These are phyloP conservation scores for Hydra vulgaris DNA, from an alignment of 30 jellyfish, hydroid and myxozoan species.

Conservation along the genomic window DNA sequence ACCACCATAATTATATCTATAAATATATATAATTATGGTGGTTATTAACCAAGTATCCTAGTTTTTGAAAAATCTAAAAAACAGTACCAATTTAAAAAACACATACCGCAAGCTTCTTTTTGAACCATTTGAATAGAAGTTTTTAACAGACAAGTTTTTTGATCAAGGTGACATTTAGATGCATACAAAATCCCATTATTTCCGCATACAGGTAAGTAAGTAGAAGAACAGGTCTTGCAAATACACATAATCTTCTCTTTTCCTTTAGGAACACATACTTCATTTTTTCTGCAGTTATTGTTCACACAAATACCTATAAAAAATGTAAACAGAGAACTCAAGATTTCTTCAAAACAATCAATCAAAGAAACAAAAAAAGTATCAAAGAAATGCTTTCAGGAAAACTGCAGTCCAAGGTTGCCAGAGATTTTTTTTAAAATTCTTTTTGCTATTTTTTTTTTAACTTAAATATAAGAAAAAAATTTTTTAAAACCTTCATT, in stretches of 20 bases:
- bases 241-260: slow-evolving; percentile 13
- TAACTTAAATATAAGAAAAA: background rate
- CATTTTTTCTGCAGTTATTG: background rate
- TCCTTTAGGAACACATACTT: background rate
- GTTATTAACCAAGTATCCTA: no score
- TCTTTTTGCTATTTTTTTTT: no score
- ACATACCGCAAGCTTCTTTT: background rate
- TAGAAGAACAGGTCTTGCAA: slow-evolving; percentile 26
- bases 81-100: no score
- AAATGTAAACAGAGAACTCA: no score
- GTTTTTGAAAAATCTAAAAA: no score
- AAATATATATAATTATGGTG: no score
- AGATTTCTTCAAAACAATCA: no score
- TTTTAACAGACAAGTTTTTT: slow-evolving; percentile 11
- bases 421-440: no score
- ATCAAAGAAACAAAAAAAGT: no score
- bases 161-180: slow-evolving; percentile 34
- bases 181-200: slow-evolving; percentile 57
- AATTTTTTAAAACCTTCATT: background rate
- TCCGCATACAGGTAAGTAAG: slow-evolving; percentile 51
- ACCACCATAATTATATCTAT: no score
- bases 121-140: background rate
- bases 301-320: background rate
- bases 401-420: no score
- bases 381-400: no score